A percentile compares a stretch with the other conserved stretches of the same genome.
These are phyloP conservation scores for Scopus umbretta DNA, from an alignment of 2,113 vertebrate species.

Conservation along the genomic window DNA sequence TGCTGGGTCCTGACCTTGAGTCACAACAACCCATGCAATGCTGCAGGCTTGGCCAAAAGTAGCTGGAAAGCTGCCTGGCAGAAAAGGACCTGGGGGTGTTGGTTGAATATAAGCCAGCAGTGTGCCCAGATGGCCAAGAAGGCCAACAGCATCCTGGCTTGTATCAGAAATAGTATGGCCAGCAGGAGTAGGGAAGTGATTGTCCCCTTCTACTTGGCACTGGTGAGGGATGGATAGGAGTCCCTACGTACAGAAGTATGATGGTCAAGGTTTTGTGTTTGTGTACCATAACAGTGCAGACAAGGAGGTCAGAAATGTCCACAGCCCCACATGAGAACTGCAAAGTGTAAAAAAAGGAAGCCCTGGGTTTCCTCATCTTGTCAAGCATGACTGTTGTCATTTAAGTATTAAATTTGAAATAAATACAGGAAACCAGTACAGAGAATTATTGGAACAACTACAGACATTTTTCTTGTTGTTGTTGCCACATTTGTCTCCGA, in stretches of 20 bases:
- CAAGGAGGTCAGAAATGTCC: background rate
- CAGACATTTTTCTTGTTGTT: background rate
- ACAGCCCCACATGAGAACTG: background rate
- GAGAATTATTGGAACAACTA: constrained; percentile 22
- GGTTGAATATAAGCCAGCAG: background rate
- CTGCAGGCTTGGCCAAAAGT: background rate
- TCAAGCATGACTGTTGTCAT: background rate
- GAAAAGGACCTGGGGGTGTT: background rate
- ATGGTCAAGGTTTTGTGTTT: background rate
- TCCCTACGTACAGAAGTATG: accelerated
- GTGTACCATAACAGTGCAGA: background rate
- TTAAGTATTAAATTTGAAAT: constrained; percentile 6
- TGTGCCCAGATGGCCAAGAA: background rate
- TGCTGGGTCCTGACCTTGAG: accelerated
- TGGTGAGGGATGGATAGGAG: background rate
- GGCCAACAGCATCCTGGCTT: background rate
- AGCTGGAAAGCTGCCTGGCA: accelerated
- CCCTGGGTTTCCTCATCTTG: background rate
- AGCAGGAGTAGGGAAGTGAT: background rate
- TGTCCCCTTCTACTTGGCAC: accelerated
- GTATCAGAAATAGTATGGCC: background rate
- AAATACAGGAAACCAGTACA: constrained; percentile 29
- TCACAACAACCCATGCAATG: accelerated
- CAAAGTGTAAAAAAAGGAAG: constrained; percentile 20
- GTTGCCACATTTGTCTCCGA: background rate